These are phyloP conservation scores for Channa argus DNA, from an alignment of 2,113 vertebrate species.

Conservation along the genomic window DNA sequence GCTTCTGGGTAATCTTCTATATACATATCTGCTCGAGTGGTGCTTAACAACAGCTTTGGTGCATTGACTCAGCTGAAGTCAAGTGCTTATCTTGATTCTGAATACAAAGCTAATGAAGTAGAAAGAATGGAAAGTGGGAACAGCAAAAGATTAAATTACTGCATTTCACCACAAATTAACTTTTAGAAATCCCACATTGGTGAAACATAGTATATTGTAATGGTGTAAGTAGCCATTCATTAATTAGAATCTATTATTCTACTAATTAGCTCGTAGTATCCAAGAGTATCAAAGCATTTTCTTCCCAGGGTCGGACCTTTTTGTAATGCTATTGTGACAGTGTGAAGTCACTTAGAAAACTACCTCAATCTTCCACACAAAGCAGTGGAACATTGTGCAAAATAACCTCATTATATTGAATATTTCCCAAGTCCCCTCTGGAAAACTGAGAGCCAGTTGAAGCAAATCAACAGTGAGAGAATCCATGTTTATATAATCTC, in stretches of 20 bases:
- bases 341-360: constrained; percentile 33
- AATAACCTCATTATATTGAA: constrained; percentile 60
- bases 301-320: constrained; percentile 28
- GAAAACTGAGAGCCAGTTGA: constrained; percentile 30
- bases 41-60: constrained; percentile 42
- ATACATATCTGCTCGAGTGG: constrained; percentile 45
- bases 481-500: constrained; percentile 60
- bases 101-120: constrained; percentile 47
- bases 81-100: constrained; percentile 40
- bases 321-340: constrained; percentile 39
- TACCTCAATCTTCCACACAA: constrained; percentile 15
- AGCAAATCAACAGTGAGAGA: constrained; percentile 44
- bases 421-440: constrained; percentile 33
- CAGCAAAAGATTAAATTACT: constrained; percentile 28
- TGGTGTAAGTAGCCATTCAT: constrained; percentile 22
- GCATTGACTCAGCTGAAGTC: constrained; percentile 26
- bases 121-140: constrained; percentile 21
- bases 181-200: constrained; percentile 26
- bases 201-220: constrained; percentile 2
- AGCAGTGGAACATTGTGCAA: constrained; percentile 17
- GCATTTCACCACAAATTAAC: constrained; percentile 41
- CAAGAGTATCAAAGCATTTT: not conserved
- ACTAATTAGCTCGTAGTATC: constrained; percentile 35
- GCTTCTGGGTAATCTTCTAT: constrained; percentile 45
- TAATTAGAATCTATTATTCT: constrained; percentile 35